Base-by-base conservation (phyloP, 2,888 invertebrate genomes). In the Lymantria monacha region DNA sequence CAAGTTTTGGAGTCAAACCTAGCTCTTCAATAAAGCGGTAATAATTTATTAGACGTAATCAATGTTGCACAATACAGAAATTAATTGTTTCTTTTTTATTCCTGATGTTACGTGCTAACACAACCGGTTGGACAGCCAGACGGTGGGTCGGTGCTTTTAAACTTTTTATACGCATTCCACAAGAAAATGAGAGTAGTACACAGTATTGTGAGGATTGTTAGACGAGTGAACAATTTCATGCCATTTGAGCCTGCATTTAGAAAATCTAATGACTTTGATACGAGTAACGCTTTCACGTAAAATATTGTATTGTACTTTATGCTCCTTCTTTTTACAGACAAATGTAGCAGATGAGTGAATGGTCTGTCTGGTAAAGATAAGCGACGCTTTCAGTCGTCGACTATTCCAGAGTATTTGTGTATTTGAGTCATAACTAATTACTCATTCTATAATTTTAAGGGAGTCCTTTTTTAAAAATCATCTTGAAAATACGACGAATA, bases 181-280 rank as follows among this genome's bases (percentile, higher is more conserved):
- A 56, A 9, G 78, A 82, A 81, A 80, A 68, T 66, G 74, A 82
- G 72, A 80, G 79, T 76, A 64, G 47, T 49, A 55, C 53, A 55
- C 53, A 55, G 53, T 55, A 69, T 71, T 69, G 66, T 69, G 65
- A 71, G 61, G 57, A 74, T 71, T 70, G 72, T 66, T 71, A 69
- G 62, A 57, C 56, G 46, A 54, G 59, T 63, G 57, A 57, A 56
- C 72, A 79, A 82, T 81, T 83, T 82, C 74, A 79, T 77, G 81
- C 73, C 62, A 67, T 77, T 79, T 73, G 64, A 61, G 47, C 68
- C 59, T 63, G 62, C 61, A 59, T 66, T 64, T 69, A 65, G 59
- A 66, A 74, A 72, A 22, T 22, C 22, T 72, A 71, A 68, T 64
- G 61, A 57, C 54, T 40, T 49, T 38, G 59, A 69, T 72, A 62